Conservation (phyloP, 2,888 invertebrate genomes). For the Belgica antarctica region DNA sequence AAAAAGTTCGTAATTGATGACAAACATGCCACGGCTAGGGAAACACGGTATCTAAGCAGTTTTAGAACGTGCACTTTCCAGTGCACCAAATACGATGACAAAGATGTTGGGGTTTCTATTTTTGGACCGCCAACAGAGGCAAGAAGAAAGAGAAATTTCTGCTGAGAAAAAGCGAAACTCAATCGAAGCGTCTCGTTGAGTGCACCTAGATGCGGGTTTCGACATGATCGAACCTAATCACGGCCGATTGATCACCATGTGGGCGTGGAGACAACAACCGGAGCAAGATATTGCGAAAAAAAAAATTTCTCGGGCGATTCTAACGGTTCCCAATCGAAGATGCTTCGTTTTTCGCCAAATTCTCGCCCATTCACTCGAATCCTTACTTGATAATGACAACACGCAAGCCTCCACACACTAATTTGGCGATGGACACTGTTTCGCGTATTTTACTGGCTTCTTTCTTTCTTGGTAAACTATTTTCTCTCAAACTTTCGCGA, state of each 20-base stretch:
- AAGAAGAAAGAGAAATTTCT: not conserved
- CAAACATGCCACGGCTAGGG: not conserved
- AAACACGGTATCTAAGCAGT: not conserved
- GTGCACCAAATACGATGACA: not conserved
- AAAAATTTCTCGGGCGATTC: not conserved
- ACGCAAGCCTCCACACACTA: too few relatives aligned
- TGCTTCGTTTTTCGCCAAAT: not conserved
- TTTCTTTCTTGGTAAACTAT: too few relatives aligned
- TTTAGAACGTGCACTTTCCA: not conserved
- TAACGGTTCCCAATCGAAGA: constrained; percentile 28
- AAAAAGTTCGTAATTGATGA: not conserved
- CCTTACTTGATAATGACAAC: too few relatives aligned
- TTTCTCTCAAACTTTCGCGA: too few relatives aligned
- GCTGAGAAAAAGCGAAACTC: not conserved
- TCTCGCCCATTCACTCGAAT: not conserved
- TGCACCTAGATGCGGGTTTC: not conserved
- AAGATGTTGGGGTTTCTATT: not conserved
- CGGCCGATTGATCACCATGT: not conserved
- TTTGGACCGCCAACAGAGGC: not conserved
- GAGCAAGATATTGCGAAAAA: not conserved
- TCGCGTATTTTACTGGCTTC: too few relatives aligned
- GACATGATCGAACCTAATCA: not conserved
- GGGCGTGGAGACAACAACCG: not conserved
- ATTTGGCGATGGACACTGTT: too few relatives aligned
- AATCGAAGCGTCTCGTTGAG: not conserved